Conservation (phyloP, 1,140 invertebrate genomes). For the Platyscapa corneri region DNA sequence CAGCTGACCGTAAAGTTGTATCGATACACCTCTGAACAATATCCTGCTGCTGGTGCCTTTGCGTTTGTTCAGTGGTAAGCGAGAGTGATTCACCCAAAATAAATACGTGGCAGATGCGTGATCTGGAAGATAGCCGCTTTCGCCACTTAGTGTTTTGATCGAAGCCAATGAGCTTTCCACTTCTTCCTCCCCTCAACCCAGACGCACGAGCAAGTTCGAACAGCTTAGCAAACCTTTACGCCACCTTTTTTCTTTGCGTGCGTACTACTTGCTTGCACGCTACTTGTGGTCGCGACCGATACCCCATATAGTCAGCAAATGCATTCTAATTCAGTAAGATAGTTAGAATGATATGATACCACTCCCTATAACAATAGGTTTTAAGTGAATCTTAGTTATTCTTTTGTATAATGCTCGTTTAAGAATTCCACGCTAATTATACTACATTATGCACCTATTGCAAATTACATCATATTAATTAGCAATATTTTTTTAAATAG, state of each 20-base stretch:
- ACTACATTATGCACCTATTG: too few relatives aligned
- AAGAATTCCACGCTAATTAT: background rate
- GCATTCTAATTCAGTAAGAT: background rate
- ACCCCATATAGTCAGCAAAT: background rate
- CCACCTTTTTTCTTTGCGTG: background rate
- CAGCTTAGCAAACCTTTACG: background rate
- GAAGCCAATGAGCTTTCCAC: background rate
- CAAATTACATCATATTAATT: too few relatives aligned
- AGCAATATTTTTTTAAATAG: too few relatives aligned
- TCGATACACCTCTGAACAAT: background rate
- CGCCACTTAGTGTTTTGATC: slow-evolving; percentile 7
- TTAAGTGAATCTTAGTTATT: background rate
- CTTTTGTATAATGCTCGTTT: background rate
- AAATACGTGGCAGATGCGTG: slow-evolving; percentile 69
- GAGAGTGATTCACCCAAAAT: slow-evolving; percentile 70
- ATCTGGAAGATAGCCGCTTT: slow-evolving; percentile 67
- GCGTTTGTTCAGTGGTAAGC: too few relatives aligned
- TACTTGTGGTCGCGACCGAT: background rate
- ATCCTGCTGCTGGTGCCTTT: too few relatives aligned
- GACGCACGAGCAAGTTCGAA: background rate
- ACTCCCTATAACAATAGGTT: background rate
- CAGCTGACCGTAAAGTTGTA: background rate
- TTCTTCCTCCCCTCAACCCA: too few relatives aligned
- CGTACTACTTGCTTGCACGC: background rate
- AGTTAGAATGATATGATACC: background rate